A percentile compares a stretch with the other conserved stretches of the same genome.
Evolutionary conservation across 2,113 vertebrate species (phyloP).

Genomic region (Saguinus midas): DNA sequence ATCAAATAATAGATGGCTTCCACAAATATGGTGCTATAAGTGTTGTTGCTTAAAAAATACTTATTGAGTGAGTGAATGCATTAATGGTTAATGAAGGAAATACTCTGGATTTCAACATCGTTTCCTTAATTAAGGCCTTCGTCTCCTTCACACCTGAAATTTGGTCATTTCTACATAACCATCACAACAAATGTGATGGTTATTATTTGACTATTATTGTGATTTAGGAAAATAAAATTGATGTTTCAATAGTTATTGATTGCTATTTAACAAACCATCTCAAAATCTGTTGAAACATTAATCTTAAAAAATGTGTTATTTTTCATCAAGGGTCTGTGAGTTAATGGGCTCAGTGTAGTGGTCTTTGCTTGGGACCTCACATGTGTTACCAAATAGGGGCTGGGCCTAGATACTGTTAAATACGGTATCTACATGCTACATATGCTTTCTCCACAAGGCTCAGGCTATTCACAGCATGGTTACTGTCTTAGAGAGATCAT

Average conservation of each 20-base stretch:
- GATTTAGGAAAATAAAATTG: neutral
- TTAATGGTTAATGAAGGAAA: neutral
- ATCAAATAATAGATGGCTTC: neutral
- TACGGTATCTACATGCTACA: neutral
- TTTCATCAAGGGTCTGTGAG: neutral
- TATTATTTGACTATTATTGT: neutral
- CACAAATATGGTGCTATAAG: neutral
- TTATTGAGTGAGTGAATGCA: neutral
- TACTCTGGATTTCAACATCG: neutral
- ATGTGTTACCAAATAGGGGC: neutral
- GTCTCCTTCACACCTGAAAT: neutral
- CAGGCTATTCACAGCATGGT: neutral
- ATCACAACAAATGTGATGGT: neutral
- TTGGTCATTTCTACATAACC: neutral
- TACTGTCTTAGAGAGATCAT: neutral
- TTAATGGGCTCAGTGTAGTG: neutral
- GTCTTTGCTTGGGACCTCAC: neutral
- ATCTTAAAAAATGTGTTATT: constrained; percentile 23
- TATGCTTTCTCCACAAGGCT: neutral
- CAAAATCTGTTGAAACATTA: neutral
- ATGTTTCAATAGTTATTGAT: neutral
- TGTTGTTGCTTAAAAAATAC: neutral
- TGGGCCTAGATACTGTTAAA: neutral
- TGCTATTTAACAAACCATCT: neutral
- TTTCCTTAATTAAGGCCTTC: constrained; percentile 28